These are phyloP conservation scores for Heliangelus exortis DNA, from an alignment of 2,797 vertebrate species.

Conservation along the genomic window DNA sequence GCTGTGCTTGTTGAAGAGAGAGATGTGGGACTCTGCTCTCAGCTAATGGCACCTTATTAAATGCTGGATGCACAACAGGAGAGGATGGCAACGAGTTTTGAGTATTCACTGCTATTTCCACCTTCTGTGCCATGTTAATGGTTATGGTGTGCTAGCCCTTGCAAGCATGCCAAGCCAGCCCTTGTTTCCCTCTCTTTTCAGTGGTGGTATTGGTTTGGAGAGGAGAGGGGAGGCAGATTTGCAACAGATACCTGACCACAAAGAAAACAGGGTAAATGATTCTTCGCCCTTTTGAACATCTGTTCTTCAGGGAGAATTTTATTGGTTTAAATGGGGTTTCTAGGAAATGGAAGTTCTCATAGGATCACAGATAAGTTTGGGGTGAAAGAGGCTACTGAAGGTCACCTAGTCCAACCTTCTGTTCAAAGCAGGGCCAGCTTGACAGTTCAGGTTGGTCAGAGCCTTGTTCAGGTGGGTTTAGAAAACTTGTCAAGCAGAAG, in stretches of 20 bases:
- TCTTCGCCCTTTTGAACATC: not conserved
- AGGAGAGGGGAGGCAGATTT: not conserved
- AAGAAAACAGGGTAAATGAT: not conserved
- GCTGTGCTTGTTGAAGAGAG: not conserved
- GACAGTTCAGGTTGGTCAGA: not conserved
- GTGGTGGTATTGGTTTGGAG: not conserved
- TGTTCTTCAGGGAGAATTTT: not conserved
- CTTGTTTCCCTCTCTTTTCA: not conserved
- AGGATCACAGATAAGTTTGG: not conserved
- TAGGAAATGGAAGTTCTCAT: not conserved
- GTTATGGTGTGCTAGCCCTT: not conserved
- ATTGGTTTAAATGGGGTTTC: not conserved
- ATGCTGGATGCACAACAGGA: not conserved
- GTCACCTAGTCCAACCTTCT: not conserved
- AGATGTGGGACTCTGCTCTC: not conserved
- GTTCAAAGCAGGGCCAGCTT: not conserved
- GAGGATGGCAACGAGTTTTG: not conserved
- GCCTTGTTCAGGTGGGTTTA: not conserved
- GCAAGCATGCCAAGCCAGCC: not conserved
- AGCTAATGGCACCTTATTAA: not conserved
- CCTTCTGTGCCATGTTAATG: not conserved
- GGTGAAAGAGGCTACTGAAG: not conserved
- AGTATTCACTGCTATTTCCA: fast-evolving
- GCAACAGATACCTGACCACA: not conserved
- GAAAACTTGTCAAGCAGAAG: not conserved